phyloP scores from a whole-genome alignment of 2,888 invertebrate genomes.

The Lobophora halterata region DNA sequence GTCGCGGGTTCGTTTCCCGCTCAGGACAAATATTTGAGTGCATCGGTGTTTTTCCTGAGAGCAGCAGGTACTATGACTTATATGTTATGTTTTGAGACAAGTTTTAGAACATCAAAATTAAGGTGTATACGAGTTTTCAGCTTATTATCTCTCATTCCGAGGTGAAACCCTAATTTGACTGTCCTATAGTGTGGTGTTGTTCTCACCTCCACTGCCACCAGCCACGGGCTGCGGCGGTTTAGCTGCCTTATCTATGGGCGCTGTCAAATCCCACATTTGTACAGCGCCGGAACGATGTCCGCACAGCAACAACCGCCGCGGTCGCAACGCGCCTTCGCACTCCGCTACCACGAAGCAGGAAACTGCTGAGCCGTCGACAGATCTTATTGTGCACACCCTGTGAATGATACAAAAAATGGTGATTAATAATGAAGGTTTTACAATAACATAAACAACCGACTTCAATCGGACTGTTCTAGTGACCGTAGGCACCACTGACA shows the following conservation, averaged over 20 bases:
- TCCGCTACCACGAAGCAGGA: slow-evolving; percentile 98
- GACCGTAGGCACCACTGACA: no score
- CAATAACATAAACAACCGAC: no score
- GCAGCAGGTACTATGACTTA: no score
- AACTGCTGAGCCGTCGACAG: slow-evolving; percentile 96
- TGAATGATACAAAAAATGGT: background rate
- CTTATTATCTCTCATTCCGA: no score
- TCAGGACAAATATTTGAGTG: no score
- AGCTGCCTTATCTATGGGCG: slow-evolving; percentile 90
- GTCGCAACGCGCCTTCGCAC: slow-evolving; percentile 97
- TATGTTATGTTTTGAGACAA: no score
- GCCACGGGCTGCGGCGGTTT: slow-evolving; percentile 37
- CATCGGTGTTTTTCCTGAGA: no score
- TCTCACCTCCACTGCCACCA: slow-evolving; percentile 31
- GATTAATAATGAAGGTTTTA: background rate
- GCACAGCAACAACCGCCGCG: slow-evolving; percentile 93
- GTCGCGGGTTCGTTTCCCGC: no score
- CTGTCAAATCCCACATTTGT: slow-evolving; percentile 99
- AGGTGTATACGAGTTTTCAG: no score
- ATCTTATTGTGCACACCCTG: slow-evolving; percentile 96
- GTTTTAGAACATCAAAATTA: no score
- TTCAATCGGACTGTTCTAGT: no score
- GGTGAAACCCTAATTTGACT: background rate
- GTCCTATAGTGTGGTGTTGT: slow-evolving; percentile 11
- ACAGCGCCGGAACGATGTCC: slow-evolving; percentile 96